Evolutionary conservation across 2,113 vertebrate species (phyloP).

Genomic region (Ptilorrhoa leucosticta): DNA sequence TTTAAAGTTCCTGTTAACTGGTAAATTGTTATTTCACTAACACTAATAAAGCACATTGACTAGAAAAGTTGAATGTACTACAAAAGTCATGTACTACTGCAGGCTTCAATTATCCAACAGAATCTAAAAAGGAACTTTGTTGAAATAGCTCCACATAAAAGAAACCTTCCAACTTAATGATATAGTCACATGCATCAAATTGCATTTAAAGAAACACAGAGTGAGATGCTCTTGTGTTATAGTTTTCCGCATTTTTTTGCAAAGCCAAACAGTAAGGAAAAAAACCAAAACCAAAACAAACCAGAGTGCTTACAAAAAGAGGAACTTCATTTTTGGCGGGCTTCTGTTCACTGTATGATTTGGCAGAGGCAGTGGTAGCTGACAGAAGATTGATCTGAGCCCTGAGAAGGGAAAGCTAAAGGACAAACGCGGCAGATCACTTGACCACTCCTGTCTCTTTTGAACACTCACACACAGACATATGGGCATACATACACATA

Average conservation of each 20-base stretch:
- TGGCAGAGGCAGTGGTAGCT: conserved; percentile 60
- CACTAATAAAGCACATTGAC: neutral
- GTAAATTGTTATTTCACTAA: neutral
- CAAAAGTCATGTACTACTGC: neutral
- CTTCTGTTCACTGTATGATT: conserved; percentile 71
- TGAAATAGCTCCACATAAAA: conserved; percentile 52
- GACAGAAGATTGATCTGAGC: conserved; percentile 65
- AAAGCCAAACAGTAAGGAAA: conserved; percentile 50
- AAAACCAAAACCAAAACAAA: conserved; percentile 31
- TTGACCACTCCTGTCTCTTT: neutral
- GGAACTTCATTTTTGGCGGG: conserved; percentile 75
- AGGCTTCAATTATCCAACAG: conserved; percentile 31
- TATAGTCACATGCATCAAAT: conserved; percentile 45
- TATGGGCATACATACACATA: neutral
- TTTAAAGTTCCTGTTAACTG: neutral
- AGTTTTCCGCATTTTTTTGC: conserved; percentile 38
- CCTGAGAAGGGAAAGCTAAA: conserved; percentile 37
- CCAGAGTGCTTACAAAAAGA: conserved; percentile 76
- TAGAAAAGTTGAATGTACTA: neutral
- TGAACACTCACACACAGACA: neutral
- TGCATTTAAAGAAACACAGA: conserved; percentile 33
- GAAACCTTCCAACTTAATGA: conserved; percentile 54
- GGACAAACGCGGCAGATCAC: conserved; percentile 45
- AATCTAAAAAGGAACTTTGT: conserved; percentile 1
- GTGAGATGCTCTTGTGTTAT: conserved; percentile 33